Percentiles rank a stretch among this genome's conserved stretches.
These are phyloP conservation scores for Pelecanoides urinatrix DNA, from an alignment of 2,113 vertebrate genomes.

Conservation along the genomic window DNA sequence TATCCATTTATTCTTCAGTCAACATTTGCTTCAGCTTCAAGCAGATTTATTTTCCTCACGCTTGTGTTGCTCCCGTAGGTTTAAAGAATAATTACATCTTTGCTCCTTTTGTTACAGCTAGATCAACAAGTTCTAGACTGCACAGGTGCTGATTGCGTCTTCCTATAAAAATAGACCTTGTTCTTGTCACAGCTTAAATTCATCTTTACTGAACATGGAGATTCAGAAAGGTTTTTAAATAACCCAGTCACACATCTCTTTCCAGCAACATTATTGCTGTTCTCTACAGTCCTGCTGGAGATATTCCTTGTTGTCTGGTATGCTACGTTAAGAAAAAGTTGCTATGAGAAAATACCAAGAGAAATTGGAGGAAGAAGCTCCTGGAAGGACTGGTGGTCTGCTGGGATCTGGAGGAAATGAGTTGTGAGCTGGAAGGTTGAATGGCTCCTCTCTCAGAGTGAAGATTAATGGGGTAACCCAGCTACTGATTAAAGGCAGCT, in stretches of 20 bases:
- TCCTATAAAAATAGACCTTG: not conserved
- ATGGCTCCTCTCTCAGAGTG: not conserved
- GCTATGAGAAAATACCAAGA: not conserved
- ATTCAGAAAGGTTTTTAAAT: not conserved
- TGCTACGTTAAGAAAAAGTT: not conserved
- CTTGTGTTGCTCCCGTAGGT: not conserved
- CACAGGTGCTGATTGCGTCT: not conserved
- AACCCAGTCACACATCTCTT: not conserved
- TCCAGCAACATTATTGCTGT: not conserved
- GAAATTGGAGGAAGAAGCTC: conserved; percentile 32
- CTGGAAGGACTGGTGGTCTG: not conserved
- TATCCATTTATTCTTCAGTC: not conserved
- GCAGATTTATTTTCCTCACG: not conserved
- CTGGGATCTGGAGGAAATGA: conserved; percentile 8
- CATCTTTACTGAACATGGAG: not conserved
- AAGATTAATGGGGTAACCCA: conserved; percentile 9
- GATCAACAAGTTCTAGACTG: not conserved
- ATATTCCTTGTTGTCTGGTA: not conserved
- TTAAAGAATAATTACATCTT: not conserved
- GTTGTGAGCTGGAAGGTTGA: not conserved
- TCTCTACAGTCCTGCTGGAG: not conserved
- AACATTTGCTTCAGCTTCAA: not conserved
- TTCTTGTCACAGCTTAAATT: not conserved
- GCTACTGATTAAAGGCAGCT: not conserved
- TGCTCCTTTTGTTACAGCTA: not conserved